Evolutionary conservation across 1,140 invertebrate species (phyloP).

Genomic region (Panagrolaimus sp.): DNA sequence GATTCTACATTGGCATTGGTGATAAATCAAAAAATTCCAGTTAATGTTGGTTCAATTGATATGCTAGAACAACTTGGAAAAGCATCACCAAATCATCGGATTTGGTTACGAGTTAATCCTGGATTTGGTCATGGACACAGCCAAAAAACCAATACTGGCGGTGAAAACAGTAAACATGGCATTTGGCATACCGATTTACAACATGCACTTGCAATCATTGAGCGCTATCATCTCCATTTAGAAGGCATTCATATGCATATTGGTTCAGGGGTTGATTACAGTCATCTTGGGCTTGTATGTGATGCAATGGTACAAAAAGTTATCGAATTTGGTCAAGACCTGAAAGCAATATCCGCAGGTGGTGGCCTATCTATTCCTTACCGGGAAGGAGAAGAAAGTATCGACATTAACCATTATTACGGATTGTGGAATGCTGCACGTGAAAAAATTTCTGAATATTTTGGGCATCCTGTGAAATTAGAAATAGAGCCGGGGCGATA

Average conservation of each 20-base stretch:
- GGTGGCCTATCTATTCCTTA: constrained; percentile 23
- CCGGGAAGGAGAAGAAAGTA: background rate
- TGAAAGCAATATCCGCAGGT: constrained; percentile 18
- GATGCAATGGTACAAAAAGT: constrained; percentile 12
- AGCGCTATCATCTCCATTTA: no score
- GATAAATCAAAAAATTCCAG: background rate
- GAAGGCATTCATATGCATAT: no score
- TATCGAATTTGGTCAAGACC: background rate
- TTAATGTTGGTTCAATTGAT: no score
- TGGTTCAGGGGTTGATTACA: no score
- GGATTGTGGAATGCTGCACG: background rate
- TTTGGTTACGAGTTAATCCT: constrained; percentile 15
- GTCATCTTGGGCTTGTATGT: background rate
- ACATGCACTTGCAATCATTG: no score
- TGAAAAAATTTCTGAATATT: no score
- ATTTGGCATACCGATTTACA: no score
- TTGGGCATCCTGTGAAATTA: background rate
- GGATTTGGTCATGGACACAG: constrained; percentile 5
- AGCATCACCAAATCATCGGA: constrained; percentile 17
- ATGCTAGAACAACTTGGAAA: no score
- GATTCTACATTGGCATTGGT: background rate
- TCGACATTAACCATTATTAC: background rate
- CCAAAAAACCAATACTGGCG: no score
- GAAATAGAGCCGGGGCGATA: constrained; percentile 21
- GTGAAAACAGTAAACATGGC: no score